Evolutionary conservation across 2,888 invertebrate species (phyloP), one percentile per base, ranked within the genome.

Genomic region (Automeris io): DNA sequence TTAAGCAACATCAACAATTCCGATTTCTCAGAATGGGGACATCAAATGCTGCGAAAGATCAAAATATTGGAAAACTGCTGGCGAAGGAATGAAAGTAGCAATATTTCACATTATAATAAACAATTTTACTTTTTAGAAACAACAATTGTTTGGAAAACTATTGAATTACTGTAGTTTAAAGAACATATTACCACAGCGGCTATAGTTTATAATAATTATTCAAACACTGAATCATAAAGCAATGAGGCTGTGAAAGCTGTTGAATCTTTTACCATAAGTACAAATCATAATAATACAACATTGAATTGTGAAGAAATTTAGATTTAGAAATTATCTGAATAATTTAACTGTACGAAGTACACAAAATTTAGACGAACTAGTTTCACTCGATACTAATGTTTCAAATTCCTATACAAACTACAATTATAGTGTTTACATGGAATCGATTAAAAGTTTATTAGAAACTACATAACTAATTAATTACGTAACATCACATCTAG

Each of bases 61-160:
- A 21, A 39, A 39, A 25, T 55, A 47, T 37, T 61, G 57, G 58
- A 47, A 54, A 31, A 55, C 54, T 1, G 54, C 54, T 4, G 43
- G 38, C 24, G 45, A 46, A 31, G 33, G 18, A 6, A 29, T 31
- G 21, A 13, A 38, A 2, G 24, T n/a, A 2, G 19, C 21, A n/a
- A n/a, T n/a, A n/a, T n/a, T n/a, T 8, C n/a, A 18, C 22, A 9
- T 7, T 31, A n/a, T 11, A 31, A 31, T 18, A 2, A 33, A 33
- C n/a, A n/a, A 11, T 19, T 19, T 19, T 3, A n/a, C 5, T 19
- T 33, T 19, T 33, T 7, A 18, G 32, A 32, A 18, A 18, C 3
- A 3, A 18, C 18, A 19, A 19, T 18, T 19, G 32, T 18, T 9
- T 18, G 8, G 2, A 33, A 33, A 22, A 5, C n/a, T 3, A 33